Base-by-base conservation (phyloP, 2,113 vertebrate genomes). In the Oryzias javanicus region DNA sequence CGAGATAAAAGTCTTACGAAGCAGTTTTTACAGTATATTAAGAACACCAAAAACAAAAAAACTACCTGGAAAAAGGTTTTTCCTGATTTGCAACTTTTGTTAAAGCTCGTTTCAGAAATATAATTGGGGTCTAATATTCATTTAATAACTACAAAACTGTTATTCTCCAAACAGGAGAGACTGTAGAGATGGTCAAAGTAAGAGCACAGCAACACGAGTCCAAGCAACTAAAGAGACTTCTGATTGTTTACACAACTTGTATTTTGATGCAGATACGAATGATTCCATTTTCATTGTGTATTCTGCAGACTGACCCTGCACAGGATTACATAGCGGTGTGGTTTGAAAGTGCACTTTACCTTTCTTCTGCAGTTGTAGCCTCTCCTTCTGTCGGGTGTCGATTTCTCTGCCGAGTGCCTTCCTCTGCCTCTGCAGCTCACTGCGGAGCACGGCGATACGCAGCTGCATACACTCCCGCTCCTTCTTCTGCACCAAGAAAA, bases 401-500 rank as follows among this genome's bases (percentile, higher is more conserved):
- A 86, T 90, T 84, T 98, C 96, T 49, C 90, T 87, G 61, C 91
- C 91, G 14, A 98, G 85, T 3, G 94, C 95, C 74, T 93, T 95
- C 86, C 89, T 94, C 90, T 99, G 97, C 70, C 96, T 92, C 87
- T 96, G 93, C 82, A 98, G 84, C 63, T 99, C 97, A 35, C 94
- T 93, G 18, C 84, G 93, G 76, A 99, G 94, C 84, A 97, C 94
- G 51, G 94, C 87, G 46, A 98, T 93, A 64, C 95, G 94, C 83
- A 98, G 78, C 74, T 95, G 95, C 90, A 97, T 94, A 86, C 95
- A 95, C 84, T 98, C 96, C 24, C 91, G 93, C 88, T 96, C 92
- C 55, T 98, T 99, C 87, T 98, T 98, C 97, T 99, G 86, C 54
- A 41, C 49, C 51, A 25, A 82, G 55, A 20, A 48, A 60, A 49